Evolutionary conservation across 1,140 invertebrate species (phyloP), one percentile per base, ranked within the genome.

Genomic region (Drosophila leontia): DNA sequence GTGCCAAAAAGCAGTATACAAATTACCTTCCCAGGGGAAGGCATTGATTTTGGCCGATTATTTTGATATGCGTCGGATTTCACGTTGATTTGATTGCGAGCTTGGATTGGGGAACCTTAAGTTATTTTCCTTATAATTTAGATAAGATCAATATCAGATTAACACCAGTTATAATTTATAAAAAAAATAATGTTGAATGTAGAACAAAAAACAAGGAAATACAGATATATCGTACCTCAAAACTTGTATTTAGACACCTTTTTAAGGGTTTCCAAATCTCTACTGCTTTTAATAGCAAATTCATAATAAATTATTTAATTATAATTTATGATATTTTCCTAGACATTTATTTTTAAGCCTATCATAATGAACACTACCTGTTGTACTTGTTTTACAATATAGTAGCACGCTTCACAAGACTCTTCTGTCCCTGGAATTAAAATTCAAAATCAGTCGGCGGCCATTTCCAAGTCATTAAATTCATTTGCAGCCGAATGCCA

Each of bases 401-500:
- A 11, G 17, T 12, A 7, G 7, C 5, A 9, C n/a, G 26, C 26
- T n/a, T 60, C 17, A 63, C 12, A n/a, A 17, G 32, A 17, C 32
- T 29, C 5, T 29, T 29, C 26, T 0, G 3, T 9, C 29, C 7
- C 2, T 32, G 42, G 17, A 41, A 55, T 65, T 76, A 44, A 75
- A 53, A 47, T 71, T 65, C 53, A 42, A 48, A 72, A 72, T 51
- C 70, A 19, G 47, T 48, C 32, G 55, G 42, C 55, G 51, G 55
- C 50, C 64, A 88, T 81, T 88, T 88, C 75, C 85, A 88, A 81
- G 82, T 85, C 85, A 88, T 88, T 88, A 75, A 88, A 74, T 90
- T 88, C 80, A 90, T 88, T 88, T 69, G 56, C 70, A 67, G 51
- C 32, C 51, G 34, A 70, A 74, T 56, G 37, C 8, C 19, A 67